Evolutionary conservation across 2,888 invertebrate species (phyloP).

Genomic region (Choristoneura rosaceana): DNA sequence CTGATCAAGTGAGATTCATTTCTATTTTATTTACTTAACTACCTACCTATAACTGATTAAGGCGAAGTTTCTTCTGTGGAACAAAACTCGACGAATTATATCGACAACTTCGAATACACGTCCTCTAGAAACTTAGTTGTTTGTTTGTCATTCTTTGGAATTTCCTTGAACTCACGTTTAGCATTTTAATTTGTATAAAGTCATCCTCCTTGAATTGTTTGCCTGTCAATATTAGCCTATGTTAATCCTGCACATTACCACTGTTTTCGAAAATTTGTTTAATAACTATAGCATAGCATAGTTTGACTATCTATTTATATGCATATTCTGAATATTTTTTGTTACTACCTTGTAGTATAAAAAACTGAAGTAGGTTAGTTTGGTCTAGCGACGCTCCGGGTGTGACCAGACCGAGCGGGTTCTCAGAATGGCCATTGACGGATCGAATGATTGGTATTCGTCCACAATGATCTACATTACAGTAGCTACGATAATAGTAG

Average conservation of each 20-base stretch:
- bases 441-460: constrained; percentile 21
- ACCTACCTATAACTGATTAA: background rate
- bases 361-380: background rate
- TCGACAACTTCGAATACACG: background rate
- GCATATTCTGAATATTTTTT: too few relatives aligned
- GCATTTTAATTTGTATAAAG: constrained; percentile 26
- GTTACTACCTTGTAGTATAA: background rate
- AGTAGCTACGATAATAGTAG: constrained; percentile 45
- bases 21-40: background rate
- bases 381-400: constrained; percentile 5
- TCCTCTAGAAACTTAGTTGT: background rate
- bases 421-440: constrained; percentile 26
- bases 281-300: background rate
- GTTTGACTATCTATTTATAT: too few relatives aligned
- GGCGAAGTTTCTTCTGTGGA: background rate
- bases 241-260: background rate
- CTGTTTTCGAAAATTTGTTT: background rate
- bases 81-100: background rate
- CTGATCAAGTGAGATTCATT: constrained; percentile 84
- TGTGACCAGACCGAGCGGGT: constrained; percentile 20
- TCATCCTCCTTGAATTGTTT: constrained; percentile 34
- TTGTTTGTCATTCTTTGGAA: constrained; percentile 10
- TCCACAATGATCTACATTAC: constrained; percentile 45
- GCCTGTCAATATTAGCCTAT: constrained; percentile 9
- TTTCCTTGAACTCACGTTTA: constrained; percentile 15